Evolutionary conservation across 2,113 vertebrate genomes (phyloP).

Genomic region (Tautogolabrus adspersus): DNA sequence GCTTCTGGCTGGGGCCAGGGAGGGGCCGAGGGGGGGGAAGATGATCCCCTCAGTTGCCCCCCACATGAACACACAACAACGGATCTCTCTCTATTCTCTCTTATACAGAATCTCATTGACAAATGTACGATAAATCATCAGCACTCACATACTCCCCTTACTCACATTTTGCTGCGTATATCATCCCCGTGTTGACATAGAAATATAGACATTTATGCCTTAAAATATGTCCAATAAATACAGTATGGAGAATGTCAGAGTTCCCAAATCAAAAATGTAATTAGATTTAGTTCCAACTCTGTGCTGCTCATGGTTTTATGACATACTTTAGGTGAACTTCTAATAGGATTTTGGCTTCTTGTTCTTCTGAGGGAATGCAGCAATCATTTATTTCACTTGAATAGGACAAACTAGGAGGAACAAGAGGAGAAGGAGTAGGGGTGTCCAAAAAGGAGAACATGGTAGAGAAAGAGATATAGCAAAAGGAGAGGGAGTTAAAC

Average conservation of each 20-base stretch:
- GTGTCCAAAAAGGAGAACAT: slow-evolving; percentile 1
- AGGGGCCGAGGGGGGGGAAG: slow-evolving; percentile 79
- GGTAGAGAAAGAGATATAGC: background rate
- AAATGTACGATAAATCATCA: slow-evolving; percentile 40
- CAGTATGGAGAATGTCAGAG: background rate
- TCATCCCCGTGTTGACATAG: slow-evolving; percentile 85
- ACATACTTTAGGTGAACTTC: slow-evolving; percentile 26
- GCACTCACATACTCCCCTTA: slow-evolving; percentile 48
- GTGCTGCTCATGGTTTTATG: slow-evolving; percentile 5
- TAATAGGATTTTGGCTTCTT: slow-evolving; percentile 36
- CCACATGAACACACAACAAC: slow-evolving; percentile 71
- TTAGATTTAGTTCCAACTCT: slow-evolving; percentile 15
- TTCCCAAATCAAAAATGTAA: background rate
- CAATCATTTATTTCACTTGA: slow-evolving; percentile 34
- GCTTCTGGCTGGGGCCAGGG: slow-evolving; percentile 83
- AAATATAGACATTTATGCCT: slow-evolving; percentile 31
- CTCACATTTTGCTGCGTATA: slow-evolving; percentile 86
- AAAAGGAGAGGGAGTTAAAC: slow-evolving; percentile 5
- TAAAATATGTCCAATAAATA: background rate
- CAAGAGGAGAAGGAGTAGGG: background rate
- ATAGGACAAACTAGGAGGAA: background rate
- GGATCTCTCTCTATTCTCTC: slow-evolving; percentile 36
- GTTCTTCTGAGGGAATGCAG: slow-evolving; percentile 26
- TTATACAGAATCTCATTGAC: slow-evolving; percentile 79
- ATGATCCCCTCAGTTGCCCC: slow-evolving; percentile 83